These are phyloP conservation scores for Benthosema pterotum DNA, from an alignment of 2,797 vertebrate species.

Conservation along the genomic window DNA sequence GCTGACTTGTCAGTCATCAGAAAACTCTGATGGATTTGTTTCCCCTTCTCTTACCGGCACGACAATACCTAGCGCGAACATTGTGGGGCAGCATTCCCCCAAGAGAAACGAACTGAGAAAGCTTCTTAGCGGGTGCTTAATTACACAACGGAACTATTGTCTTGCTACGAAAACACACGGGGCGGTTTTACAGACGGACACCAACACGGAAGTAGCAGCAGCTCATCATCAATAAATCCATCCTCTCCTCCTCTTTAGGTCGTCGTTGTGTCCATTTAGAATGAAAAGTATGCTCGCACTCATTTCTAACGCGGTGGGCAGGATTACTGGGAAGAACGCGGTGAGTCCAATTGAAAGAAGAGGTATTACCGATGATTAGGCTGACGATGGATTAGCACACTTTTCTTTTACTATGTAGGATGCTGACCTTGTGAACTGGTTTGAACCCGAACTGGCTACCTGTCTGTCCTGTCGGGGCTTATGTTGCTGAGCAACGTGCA, in stretches of 20 bases:
- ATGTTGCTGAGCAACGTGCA: background rate
- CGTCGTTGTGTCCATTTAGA: conserved; percentile 26
- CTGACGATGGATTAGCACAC: conserved; percentile 2
- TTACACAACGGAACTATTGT: no score
- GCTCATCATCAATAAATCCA: no score
- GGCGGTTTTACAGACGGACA: conserved; percentile 27
- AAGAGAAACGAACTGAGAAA: no score
- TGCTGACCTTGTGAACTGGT: conserved; percentile 60
- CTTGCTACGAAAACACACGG: background rate
- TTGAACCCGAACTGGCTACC: conserved; percentile 9
- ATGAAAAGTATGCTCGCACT: conserved; percentile 71
- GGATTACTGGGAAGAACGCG: conserved; percentile 69
- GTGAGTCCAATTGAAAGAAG: conserved; percentile 49
- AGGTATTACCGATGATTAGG: no score
- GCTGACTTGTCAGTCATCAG: no score
- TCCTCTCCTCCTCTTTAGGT: background rate
- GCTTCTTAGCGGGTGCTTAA: no score
- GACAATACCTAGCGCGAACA: no score
- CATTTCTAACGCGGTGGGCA: conserved; percentile 69
- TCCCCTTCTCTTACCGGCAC: no score
- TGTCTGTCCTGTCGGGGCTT: background rate
- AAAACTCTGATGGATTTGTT: no score
- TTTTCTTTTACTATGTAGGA: background rate
- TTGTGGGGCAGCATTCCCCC: no score
- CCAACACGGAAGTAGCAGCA: background rate